Conservation (phyloP, 2,888 invertebrate genomes). For the Pristionchus entomophagus region DNA sequence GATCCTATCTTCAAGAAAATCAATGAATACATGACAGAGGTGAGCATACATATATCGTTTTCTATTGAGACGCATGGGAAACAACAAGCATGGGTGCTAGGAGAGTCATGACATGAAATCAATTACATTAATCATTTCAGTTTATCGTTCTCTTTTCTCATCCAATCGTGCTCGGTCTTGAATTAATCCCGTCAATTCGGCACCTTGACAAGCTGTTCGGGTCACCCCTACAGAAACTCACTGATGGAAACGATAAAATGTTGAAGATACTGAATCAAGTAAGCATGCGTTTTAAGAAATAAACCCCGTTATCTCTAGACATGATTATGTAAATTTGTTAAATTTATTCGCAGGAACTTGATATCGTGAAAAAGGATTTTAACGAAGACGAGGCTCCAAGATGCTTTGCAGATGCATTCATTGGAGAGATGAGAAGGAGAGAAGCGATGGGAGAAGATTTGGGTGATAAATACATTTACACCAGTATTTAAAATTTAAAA, state of each 20-base stretch:
- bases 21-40: not conserved
- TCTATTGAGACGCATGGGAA: not conserved
- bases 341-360: not conserved
- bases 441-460: slow-evolving; percentile 12
- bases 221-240: not conserved
- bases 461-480: no score
- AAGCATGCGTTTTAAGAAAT: no score
- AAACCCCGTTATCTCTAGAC: no score
- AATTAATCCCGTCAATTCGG: not conserved
- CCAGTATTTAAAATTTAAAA: not conserved
- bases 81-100: not conserved
- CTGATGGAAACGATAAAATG: not conserved
- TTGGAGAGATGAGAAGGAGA: slow-evolving; percentile 13
- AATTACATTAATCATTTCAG: not conserved
- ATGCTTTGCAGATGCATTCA: not conserved
- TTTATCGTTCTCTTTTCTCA: not conserved
- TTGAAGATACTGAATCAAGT: no score
- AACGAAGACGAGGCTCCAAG: not conserved
- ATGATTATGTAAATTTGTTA: no score
- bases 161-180: not conserved
- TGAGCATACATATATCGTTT: no score
- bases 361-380: not conserved
- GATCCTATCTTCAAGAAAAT: not conserved
- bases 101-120: no score
- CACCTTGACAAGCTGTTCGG: not conserved